Evolutionary conservation across 1,140 invertebrate species (phyloP).

Genomic region (Hyles euphorbiae): DNA sequence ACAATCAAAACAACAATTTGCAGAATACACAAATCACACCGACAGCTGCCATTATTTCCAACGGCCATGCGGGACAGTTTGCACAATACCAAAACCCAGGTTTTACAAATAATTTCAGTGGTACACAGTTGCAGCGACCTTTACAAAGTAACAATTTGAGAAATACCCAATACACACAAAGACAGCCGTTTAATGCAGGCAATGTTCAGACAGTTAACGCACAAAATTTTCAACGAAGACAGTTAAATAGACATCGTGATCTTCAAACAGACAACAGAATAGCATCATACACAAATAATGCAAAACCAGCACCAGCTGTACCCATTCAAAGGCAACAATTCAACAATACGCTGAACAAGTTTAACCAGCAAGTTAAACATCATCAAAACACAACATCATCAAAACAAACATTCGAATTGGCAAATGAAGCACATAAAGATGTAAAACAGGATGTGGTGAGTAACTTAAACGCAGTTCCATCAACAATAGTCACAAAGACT

Average conservation of each 20-base stretch:
- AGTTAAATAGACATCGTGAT: conserved; percentile 9
- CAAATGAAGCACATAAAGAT: conserved; percentile 23
- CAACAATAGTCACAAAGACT: conserved; percentile 56
- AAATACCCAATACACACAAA: conserved; percentile 14
- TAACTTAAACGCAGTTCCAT: conserved; percentile 26
- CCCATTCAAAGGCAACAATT: background rate
- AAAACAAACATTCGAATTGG: conserved; percentile 17
- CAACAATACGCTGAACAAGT: background rate
- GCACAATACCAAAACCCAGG: conserved; percentile 15
- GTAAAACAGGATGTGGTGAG: conserved; percentile 57
- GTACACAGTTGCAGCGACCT: conserved; percentile 17
- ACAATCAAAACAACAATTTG: conserved; percentile 21
- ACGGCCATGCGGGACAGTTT: conserved; percentile 29
- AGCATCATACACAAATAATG: conserved; percentile 24
- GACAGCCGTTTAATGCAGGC: conserved; percentile 14
- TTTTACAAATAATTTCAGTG: conserved; percentile 17
- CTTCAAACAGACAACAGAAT: conserved; percentile 19
- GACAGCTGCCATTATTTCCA: conserved; percentile 22
- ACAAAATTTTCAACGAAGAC: conserved; percentile 15
- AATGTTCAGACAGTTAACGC: conserved; percentile 10
- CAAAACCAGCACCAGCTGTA: background rate
- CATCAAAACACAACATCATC: conserved; percentile 4
- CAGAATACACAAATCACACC: conserved; percentile 21
- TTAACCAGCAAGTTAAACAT: background rate
- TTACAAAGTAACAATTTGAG: conserved; percentile 17